Conservation (phyloP, 2,797 vertebrate genomes). For the Australoheros facetus region DNA sequence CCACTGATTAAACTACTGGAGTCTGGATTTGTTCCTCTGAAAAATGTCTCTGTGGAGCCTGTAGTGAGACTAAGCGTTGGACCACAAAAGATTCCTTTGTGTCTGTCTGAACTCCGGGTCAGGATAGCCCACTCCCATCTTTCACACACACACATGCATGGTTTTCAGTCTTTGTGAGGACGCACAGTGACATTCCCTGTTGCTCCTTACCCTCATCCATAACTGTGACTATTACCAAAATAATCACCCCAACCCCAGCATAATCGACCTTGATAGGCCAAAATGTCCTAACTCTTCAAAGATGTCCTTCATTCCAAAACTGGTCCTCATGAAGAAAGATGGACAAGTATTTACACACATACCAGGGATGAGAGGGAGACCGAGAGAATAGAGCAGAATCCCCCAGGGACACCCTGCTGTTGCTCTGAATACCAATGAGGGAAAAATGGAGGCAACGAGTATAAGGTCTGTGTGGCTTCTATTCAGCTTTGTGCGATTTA, state of each 20-base stretch:
- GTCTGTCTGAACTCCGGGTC: conserved; percentile 57
- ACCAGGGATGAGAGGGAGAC: conserved; percentile 29
- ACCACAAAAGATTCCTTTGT: conserved; percentile 73
- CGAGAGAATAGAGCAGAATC: conserved; percentile 7
- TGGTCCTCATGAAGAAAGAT: not conserved
- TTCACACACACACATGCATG: not conserved
- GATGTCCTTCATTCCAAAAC: not conserved
- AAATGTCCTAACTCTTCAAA: not conserved
- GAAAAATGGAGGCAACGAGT: conserved; percentile 37
- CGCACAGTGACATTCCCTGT: not conserved
- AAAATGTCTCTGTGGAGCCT: conserved; percentile 24
- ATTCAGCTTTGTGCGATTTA: conserved; percentile 14
- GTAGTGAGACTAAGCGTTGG: conserved; percentile 5
- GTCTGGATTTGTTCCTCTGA: not conserved
- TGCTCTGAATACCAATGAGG: conserved; percentile 65
- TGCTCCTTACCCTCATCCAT: not conserved
- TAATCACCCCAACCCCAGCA: not conserved
- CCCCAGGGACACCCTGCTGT: conserved; percentile 44
- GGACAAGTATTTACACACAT: conserved; percentile 3
- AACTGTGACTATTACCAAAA: not conserved
- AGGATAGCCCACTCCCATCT: conserved; percentile 23
- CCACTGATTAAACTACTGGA: conserved; percentile 8
- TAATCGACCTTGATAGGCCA: not conserved
- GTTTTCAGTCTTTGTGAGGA: conserved; percentile 5
- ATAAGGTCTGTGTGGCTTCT: conserved; percentile 42